Conservation (phyloP, 2,888 invertebrate species). For the Patella caerulea region DNA sequence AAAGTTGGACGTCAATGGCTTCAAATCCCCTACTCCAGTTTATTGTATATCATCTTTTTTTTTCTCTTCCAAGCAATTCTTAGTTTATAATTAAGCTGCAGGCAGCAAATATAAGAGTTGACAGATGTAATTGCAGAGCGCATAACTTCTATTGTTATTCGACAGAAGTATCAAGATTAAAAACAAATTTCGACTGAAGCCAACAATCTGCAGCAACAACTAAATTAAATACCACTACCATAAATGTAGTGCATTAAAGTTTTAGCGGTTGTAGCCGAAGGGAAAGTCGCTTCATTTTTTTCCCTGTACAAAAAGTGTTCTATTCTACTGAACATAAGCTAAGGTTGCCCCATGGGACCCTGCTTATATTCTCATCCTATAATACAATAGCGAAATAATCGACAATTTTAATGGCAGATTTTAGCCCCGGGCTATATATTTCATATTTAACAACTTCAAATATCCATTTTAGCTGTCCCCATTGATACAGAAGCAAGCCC, state of each 20-base stretch:
- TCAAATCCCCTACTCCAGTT: no score
- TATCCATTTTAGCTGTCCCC: background rate
- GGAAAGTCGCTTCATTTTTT: slow-evolving; percentile 2
- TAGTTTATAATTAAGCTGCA: slow-evolving; percentile 9
- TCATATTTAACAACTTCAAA: slow-evolving; percentile 3
- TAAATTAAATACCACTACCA: slow-evolving; percentile 7
- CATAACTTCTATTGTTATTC: background rate
- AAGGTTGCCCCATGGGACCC: slow-evolving; percentile 6
- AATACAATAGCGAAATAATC: background rate
- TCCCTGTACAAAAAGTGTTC: background rate
- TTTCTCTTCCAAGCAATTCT: background rate
- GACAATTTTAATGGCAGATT: slow-evolving; percentile 10
- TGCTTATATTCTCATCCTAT: background rate
- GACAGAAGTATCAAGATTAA: background rate
- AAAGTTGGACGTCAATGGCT: no score
- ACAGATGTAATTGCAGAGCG: slow-evolving; percentile 3
- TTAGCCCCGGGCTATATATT: background rate
- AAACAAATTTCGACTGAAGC: slow-evolving; percentile 1
- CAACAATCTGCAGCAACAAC: slow-evolving; percentile 5
- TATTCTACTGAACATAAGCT: background rate
- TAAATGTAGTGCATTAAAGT: slow-evolving; percentile 10
- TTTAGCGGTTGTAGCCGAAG: background rate
- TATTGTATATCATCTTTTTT: no score
- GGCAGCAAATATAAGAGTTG: slow-evolving; percentile 2
- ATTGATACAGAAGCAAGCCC: background rate